Base-by-base conservation (phyloP, 2,113 vertebrate species). In the Nannospalax galili region DNA sequence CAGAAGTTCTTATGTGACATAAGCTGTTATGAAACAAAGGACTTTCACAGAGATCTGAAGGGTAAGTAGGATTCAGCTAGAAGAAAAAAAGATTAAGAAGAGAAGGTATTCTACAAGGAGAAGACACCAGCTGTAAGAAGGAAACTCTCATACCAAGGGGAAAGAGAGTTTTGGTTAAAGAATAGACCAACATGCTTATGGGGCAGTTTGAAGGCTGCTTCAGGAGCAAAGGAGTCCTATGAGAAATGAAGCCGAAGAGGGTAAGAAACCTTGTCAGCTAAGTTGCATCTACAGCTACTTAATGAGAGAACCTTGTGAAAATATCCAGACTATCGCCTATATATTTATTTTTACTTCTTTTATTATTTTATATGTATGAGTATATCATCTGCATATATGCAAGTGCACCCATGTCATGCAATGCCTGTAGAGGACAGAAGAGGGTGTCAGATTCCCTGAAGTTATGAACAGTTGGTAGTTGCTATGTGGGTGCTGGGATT, bases 61-160 rank as follows among this genome's bases (percentile, higher is more conserved):
- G 10, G 20, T 60, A 40, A 52, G 60, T 67, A 65, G 35, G 37
- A 89, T 11, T n/a, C 37, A 40, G 28, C 15, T 45, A n/a, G 17
- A 65, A 73, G 48, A 48, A 88, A 80, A 42, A 1, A 17, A 1
- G 1, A 22, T 32, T n/a, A 42, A 35, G 42, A 64, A 26, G n/a
- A 37, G 0, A 72, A 24, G 7, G 14, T 40, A 32, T 58, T 73
- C 70, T 1, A 3, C 7, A 14, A 37, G 16, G 52, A 65, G 64
- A 88, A 80, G 52, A 37, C 9, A 58, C 11, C 7, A 86, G 19
- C 1, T 64, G 0, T 37, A 45, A 65, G 35, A 5, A 20, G 22
- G 35, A 64, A 62, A 28, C 30, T 30, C 11, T 20, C 17, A 19
- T 2, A 4, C 0, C 28, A 19, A n/a, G 6, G 5, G 16, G 1